Evolutionary conservation across 2,797 vertebrate genomes (phyloP).

Genomic region (Pangasius macronema): DNA sequence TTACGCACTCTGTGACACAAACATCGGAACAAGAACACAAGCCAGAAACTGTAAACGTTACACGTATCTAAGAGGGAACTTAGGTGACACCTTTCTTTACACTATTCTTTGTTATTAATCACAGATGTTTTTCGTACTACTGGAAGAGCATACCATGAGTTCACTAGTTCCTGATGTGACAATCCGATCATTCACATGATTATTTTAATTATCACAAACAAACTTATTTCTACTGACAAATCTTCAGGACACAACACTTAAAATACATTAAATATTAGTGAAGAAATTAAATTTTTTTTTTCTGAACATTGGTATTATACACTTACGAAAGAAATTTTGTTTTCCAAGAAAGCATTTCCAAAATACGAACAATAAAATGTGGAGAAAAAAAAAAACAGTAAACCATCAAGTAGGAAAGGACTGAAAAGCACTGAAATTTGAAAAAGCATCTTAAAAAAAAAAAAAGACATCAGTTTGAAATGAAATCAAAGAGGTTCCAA

Average conservation of each 20-base stretch:
- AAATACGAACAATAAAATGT: not conserved
- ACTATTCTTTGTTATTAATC: too few relatives aligned
- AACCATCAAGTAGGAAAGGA: not conserved
- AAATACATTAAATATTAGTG: constrained; percentile 13
- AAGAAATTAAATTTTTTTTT: too few relatives aligned
- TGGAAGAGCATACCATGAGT: constrained; percentile 28
- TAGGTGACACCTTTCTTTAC: too few relatives aligned
- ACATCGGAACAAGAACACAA: constrained; percentile 41
- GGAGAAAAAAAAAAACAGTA: not conserved
- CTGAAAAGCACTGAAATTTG: not conserved
- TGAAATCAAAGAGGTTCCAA: not conserved
- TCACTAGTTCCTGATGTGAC: constrained; percentile 14
- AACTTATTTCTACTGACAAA: constrained; percentile 8
- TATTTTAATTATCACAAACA: constrained; percentile 24
- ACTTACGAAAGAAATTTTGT: too few relatives aligned
- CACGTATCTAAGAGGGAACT: too few relatives aligned
- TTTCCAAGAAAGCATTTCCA: too few relatives aligned
- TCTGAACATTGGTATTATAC: too few relatives aligned
- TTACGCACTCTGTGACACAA: constrained; percentile 65
- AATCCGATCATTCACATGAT: constrained; percentile 19
- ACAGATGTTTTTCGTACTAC: too few relatives aligned
- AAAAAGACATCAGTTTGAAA: not conserved
- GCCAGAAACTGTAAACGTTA: constrained; percentile 38
- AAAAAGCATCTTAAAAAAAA: not conserved
- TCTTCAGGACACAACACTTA: constrained; percentile 16